Evolutionary conservation across 2,797 vertebrate species (phyloP), one percentile per base, ranked within the genome.

Genomic region (Peromyscus nudipes): DNA sequence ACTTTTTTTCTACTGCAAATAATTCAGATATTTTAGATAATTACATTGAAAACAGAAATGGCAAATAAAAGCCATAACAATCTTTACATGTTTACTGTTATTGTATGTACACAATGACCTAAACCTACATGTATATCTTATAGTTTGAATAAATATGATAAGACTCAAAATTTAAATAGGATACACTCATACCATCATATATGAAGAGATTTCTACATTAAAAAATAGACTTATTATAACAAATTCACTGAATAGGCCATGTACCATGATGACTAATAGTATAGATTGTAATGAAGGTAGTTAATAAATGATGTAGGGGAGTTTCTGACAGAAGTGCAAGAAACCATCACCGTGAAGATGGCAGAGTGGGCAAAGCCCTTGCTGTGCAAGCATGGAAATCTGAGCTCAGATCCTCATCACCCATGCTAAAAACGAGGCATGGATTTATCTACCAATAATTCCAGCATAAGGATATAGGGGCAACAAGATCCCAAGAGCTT

Each of bases 1-100:
- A 65, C 1, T 55, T 89, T 19, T 19, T 92, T 85, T 2, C 10
- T 11, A 31, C 80, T 69, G 64, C 11, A 77, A 75, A 90, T 85
- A 62, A 14, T 43, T 85, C 6, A 69, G 62, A 89, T 6, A 62
- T 85, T 65, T 21, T 64, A 12, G 86, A 13, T 69, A 86, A 92
- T 49, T 81, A 87, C 84, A 85, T 57, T n/a, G 6, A 65, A 93
- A 93, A 82, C 34, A 25, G 16, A 92, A 93, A 1, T n/a, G 82
- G 77, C 91, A 49, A 13, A 3, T 93, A 52, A 69, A 57, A 57
- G 89, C 6, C 57, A 62, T 55, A 37, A 12, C 6, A n/a, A 69
- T 71, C 57, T 60, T 1, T 19, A 94, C 43, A 52, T 57, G 3
- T 76, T 91, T 4, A 84, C 67, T 83, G n/a, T 80, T 91, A 82